These are phyloP conservation scores for Myioborus melanocephalus DNA, from an alignment of 2,797 vertebrate species.

Conservation along the genomic window DNA sequence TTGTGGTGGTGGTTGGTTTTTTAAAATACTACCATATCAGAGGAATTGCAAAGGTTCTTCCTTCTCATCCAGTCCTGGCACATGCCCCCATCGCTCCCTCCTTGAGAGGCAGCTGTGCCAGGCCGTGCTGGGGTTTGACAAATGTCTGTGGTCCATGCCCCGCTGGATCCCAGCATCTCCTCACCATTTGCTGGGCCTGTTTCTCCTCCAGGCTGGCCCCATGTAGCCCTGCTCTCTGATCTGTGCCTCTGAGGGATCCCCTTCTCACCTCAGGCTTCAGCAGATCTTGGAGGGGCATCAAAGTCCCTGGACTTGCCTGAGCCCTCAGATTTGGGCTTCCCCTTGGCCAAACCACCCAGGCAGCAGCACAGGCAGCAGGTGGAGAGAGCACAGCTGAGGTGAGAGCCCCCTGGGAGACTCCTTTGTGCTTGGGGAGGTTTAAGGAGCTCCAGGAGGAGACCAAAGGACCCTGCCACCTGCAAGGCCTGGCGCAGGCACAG, in stretches of 20 bases:
- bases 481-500: not conserved
- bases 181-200: not conserved
- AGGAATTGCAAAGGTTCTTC: not conserved
- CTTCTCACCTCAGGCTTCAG: not conserved
- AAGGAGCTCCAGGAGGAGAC: not conserved
- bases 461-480: not conserved
- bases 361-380: not conserved
- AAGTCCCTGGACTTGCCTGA: not conserved
- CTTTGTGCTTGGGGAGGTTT: not conserved
- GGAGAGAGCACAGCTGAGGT: not conserved
- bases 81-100: fast-evolving
- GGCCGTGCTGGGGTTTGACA: not conserved
- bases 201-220: not conserved
- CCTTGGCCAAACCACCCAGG: not conserved
- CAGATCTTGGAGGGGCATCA: not conserved
- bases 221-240: fast-evolving
- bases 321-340: not conserved
- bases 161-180: not conserved
- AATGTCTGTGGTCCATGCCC: not conserved
- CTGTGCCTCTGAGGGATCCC: not conserved
- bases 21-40: not conserved
- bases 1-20: not conserved
- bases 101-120: not conserved
- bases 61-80: not conserved
- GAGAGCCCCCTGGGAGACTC: not conserved